phyloP scores from a whole-genome alignment of 2,888 invertebrate genomes.

The Synergus gifuensis region DNA sequence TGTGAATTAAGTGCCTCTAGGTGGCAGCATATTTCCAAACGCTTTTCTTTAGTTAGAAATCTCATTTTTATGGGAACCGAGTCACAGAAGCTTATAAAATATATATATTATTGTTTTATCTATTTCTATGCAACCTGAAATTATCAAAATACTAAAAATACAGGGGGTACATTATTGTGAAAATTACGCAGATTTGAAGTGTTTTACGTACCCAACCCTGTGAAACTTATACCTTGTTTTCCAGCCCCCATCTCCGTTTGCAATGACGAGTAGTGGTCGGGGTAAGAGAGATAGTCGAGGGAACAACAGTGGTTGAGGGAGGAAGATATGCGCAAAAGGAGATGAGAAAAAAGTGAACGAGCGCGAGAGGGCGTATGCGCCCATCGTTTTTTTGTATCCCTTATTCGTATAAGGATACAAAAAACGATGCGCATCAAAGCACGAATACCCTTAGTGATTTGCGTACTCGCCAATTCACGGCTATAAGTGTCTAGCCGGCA shows the following conservation, averaged over 20 bases:
- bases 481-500: slow-evolving; percentile 42
- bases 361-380: slow-evolving; percentile 11
- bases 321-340: slow-evolving; percentile 13
- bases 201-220: slow-evolving; percentile 4
- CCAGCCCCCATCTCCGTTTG: slow-evolving; percentile 6
- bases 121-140: too few relatives aligned
- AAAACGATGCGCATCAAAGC: slow-evolving; percentile 24
- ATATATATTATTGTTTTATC: too few relatives aligned
- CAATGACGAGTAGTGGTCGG: slow-evolving; percentile 26
- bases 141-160: too few relatives aligned
- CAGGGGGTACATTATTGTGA: background rate
- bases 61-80: too few relatives aligned
- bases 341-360: slow-evolving; percentile 24
- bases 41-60: too few relatives aligned
- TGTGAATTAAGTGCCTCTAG: too few relatives aligned
- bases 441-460: slow-evolving; percentile 31
- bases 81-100: too few relatives aligned
- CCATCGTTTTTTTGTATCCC: slow-evolving; percentile 22
- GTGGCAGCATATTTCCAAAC: too few relatives aligned
- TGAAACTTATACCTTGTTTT: background rate
- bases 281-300: slow-evolving; percentile 12
- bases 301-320: slow-evolving; percentile 12
- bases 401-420: slow-evolving; percentile 11
- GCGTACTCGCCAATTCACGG: slow-evolving; percentile 25
- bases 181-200: background rate